A percentile compares a stretch with the other conserved stretches of the same genome.
phyloP scores from a whole-genome alignment of 1,140 invertebrate species.

The Drosophila nasuta region DNA sequence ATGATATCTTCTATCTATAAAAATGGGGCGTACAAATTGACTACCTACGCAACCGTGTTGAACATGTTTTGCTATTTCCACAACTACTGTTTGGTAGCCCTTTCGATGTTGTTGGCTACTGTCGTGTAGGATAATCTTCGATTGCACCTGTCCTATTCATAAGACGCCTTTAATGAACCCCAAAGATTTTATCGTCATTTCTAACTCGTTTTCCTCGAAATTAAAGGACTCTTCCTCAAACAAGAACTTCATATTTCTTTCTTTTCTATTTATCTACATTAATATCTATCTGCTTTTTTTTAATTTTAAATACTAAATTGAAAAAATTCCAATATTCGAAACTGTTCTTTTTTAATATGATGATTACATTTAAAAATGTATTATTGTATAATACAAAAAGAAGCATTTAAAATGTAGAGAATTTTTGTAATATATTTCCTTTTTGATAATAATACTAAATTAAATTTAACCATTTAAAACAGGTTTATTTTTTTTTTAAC shows the following conservation, averaged over 20 bases:
- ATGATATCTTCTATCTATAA: slow-evolving; percentile 24
- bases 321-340: too few species aligned
- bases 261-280: background rate
- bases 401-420: too few species aligned
- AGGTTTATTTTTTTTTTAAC: too few species aligned
- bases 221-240: slow-evolving; percentile 38
- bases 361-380: too few species aligned
- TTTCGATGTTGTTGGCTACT: slow-evolving; percentile 51
- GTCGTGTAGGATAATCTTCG: slow-evolving; percentile 17
- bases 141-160: slow-evolving; percentile 18
- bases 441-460: too few species aligned
- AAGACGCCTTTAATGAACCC: slow-evolving; percentile 57
- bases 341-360: too few species aligned
- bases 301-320: too few species aligned
- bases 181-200: slow-evolving; percentile 21
- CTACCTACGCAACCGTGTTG: slow-evolving; percentile 37
- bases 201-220: slow-evolving; percentile 22
- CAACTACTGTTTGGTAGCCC: slow-evolving; percentile 58
- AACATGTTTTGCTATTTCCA: slow-evolving; percentile 15
- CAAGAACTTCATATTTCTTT: background rate
- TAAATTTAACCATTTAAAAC: too few species aligned
- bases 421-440: too few species aligned
- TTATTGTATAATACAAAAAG: too few species aligned
- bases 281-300: background rate
- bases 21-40: slow-evolving; percentile 61